Conservation (phyloP, 2,113 vertebrate species). For the Pygoscelis adeliae region DNA sequence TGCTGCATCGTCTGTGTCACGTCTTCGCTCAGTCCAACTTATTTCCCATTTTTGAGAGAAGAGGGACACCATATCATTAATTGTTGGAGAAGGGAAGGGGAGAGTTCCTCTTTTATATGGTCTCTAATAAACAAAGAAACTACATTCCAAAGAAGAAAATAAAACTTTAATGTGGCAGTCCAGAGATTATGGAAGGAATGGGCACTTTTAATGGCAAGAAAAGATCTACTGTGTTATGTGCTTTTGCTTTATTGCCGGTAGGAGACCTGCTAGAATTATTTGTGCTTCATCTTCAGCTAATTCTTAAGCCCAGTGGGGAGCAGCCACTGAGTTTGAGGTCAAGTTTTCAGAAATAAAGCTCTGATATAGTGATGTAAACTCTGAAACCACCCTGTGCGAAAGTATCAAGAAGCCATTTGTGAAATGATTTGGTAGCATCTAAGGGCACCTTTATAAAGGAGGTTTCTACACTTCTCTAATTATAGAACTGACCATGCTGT, state of each 20-base stretch:
- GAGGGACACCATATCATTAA: not conserved
- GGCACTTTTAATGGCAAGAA: not conserved
- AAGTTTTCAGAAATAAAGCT: conserved; percentile 1
- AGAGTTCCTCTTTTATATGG: not conserved
- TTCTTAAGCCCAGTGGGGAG: not conserved
- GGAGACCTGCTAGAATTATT: not conserved
- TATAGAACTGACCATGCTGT: not conserved
- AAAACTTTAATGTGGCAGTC: not conserved
- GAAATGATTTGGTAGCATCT: not conserved
- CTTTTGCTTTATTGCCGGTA: conserved; percentile 6
- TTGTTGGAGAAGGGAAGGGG: not conserved
- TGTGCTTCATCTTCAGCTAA: conserved; percentile 13
- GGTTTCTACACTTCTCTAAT: not conserved
- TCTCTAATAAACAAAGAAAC: conserved; percentile 14
- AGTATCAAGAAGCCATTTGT: not conserved
- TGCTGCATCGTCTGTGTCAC: not conserved
- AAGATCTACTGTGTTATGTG: not conserved
- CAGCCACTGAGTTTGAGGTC: not conserved
- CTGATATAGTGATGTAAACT: not conserved
- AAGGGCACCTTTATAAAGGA: not conserved
- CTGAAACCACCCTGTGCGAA: not conserved
- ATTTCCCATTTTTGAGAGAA: conserved; percentile 42
- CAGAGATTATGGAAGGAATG: not conserved
- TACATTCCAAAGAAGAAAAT: not conserved
- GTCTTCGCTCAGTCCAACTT: not conserved